Conservation (phyloP, 2,888 invertebrate species). For the Drosophila lutescens region DNA sequence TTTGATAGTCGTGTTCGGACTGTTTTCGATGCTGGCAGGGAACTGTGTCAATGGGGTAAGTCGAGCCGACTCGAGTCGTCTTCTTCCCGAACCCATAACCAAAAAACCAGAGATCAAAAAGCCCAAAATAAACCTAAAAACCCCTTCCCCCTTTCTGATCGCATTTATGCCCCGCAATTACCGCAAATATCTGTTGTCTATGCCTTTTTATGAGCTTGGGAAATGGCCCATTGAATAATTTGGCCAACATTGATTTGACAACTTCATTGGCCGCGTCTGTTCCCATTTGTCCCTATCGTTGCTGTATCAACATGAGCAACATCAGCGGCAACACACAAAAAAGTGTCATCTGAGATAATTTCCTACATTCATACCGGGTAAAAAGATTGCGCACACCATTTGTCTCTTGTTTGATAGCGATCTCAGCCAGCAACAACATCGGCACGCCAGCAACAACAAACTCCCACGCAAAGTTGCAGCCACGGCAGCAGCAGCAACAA, state of each 20-base stretch:
- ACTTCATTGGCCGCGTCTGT: conserved; percentile 58
- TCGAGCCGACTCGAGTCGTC: conserved; percentile 35
- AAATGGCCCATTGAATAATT: conserved; percentile 47
- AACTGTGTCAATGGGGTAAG: conserved; percentile 85
- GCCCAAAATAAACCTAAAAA: background rate
- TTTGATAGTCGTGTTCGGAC: conserved; percentile 75
- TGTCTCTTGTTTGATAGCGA: conserved; percentile 80
- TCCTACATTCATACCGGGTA: conserved; percentile 67
- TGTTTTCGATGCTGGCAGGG: conserved; percentile 75
- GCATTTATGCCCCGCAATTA: conserved; percentile 34
- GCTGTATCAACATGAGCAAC: conserved; percentile 37
- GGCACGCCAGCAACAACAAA: conserved; percentile 51
- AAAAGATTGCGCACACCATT: conserved; percentile 82
- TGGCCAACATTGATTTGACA: conserved; percentile 54
- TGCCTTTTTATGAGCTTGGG: conserved; percentile 44
- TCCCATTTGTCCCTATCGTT: conserved; percentile 19
- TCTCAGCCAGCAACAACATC: conserved; percentile 61
- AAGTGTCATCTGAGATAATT: conserved; percentile 76
- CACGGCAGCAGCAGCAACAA: conserved; percentile 49
- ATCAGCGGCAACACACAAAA: conserved; percentile 36
- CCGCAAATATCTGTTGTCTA: conserved; percentile 7
- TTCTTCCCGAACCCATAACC: conserved; percentile 10
- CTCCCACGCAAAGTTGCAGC: conserved; percentile 80
- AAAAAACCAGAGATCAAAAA: background rate
- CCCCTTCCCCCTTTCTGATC: conserved; percentile 13